Evolutionary conservation across 1,140 invertebrate genomes (phyloP).

Genomic region (Myzus persicae): DNA sequence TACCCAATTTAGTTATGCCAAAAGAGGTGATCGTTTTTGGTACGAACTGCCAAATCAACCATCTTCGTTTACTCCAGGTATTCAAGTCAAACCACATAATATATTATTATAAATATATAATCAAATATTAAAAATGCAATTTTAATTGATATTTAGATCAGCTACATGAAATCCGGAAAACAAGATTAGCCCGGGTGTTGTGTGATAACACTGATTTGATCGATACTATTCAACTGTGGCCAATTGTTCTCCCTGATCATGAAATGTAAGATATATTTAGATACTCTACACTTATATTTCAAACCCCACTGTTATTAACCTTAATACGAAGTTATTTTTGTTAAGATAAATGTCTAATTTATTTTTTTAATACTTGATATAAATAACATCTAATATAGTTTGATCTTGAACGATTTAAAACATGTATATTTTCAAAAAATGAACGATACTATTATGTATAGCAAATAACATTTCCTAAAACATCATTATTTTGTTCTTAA

Average conservation of each 20-base stretch:
- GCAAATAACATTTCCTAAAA: neutral
- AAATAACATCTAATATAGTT: neutral
- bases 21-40: slow-evolving; percentile 95
- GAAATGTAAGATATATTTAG: slow-evolving; percentile 73
- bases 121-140: neutral
- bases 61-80: slow-evolving; percentile 83
- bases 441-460: neutral
- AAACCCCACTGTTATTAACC: neutral
- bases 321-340: neutral
- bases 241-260: slow-evolving; percentile 90
- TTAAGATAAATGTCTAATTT: neutral
- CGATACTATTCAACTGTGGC: slow-evolving; percentile 90
- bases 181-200: slow-evolving; percentile 84
- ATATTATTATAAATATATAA: neutral
- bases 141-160: slow-evolving; percentile 72
- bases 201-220: slow-evolving; percentile 96
- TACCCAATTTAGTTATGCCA: slow-evolving; percentile 91
- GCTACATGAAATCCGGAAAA: slow-evolving; percentile 87
- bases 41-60: slow-evolving; percentile 81
- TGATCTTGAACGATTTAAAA: neutral
- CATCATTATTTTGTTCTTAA: neutral
- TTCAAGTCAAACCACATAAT: slow-evolving; percentile 58
- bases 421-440: neutral
- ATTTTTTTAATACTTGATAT: neutral
- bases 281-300: neutral